Evolutionary conservation across 2,888 invertebrate species (phyloP), one percentile per base, ranked within the genome.

Genomic region (Erebia ligea): DNA sequence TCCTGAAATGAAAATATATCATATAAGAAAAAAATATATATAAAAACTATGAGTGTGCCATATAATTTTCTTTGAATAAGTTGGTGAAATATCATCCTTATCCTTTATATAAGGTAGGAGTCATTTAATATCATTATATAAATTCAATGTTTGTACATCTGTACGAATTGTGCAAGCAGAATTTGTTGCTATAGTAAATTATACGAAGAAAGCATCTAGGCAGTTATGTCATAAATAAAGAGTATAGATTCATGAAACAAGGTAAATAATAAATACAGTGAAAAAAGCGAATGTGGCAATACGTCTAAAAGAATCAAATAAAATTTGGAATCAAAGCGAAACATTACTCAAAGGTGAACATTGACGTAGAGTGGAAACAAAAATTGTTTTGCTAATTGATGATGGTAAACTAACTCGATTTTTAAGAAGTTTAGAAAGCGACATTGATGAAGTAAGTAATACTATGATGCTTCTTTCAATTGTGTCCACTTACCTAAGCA

Each of bases 401-500:
- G 82, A 82, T 77, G 80, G 83, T 78, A 84, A 84, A 84, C 74
- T 74, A 84, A 82, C 76, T 80, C 74, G 76, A 79, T 76, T 77
- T 73, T 73, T 72, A 81, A 78, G 79, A 81, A 83, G 78, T 80
- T 78, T 79, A 80, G 83, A 78, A 92, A 92, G 91, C 91, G 80
- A 86, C 83, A 86, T 86, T 84, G 84, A 86, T 81, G 83, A 85
- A 79, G 83, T 82, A 68, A 67, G 13, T 76, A 67, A 13, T 76
- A 76, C 70, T 67, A 84, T 87, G 87, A 88, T 81, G 77, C 79
- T 80, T 82, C 76, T 82, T 85, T 81, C 78, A 87, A 89, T 86
- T 85, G 86, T 88, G 88, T 91, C 90, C 90, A 93, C 93, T 93
- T 90, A 93, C 93, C 93, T 92, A 92, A 82, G 86, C 90, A 92